These are phyloP conservation scores for Heliconius cydno DNA, from an alignment of 2,888 invertebrate species.

Conservation along the genomic window DNA sequence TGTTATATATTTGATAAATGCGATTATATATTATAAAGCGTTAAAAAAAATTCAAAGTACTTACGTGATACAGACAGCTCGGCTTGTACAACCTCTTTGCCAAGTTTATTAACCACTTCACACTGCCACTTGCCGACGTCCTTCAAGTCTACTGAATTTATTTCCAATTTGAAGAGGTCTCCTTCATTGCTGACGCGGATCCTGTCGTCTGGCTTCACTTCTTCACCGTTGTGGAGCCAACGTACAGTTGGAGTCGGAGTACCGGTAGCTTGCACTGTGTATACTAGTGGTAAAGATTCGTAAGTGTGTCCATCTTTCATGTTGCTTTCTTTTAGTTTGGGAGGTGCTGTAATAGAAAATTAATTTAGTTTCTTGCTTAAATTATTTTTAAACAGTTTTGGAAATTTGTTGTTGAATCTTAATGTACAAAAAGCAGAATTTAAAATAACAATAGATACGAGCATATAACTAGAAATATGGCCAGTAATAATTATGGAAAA, in stretches of 20 bases:
- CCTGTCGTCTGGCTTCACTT: slow-evolving; percentile 85
- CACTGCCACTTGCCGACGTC: slow-evolving; percentile 94
- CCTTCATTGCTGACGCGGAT: slow-evolving; percentile 86
- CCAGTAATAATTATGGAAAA: neutral
- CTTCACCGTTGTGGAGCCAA: slow-evolving; percentile 91
- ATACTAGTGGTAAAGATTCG: slow-evolving; percentile 92
- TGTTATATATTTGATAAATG: neutral
- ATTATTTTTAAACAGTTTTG: neutral
- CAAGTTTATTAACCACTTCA: slow-evolving; percentile 91
- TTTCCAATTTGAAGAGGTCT: slow-evolving; percentile 88
- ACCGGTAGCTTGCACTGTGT: slow-evolving; percentile 90
- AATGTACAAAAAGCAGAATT: neutral
- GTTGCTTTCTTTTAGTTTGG: slow-evolving; percentile 88
- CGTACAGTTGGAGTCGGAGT: slow-evolving; percentile 90
- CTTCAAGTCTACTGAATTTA: slow-evolving; percentile 86
- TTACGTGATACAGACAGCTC: slow-evolving; percentile 88
- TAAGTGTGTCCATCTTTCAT: slow-evolving; percentile 89
- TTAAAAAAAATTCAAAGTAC: slow-evolving; percentile 52
- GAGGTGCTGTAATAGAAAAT: slow-evolving; percentile 82
- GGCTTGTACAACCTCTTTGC: slow-evolving; percentile 89
- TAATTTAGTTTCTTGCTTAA: slow-evolving; percentile 13
- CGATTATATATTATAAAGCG: neutral
- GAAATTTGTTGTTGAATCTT: neutral
- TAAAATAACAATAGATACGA: neutral
- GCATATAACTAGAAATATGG: neutral